These are phyloP conservation scores for Nothocercus julius DNA, from an alignment of 2,113 vertebrate species.

Conservation along the genomic window DNA sequence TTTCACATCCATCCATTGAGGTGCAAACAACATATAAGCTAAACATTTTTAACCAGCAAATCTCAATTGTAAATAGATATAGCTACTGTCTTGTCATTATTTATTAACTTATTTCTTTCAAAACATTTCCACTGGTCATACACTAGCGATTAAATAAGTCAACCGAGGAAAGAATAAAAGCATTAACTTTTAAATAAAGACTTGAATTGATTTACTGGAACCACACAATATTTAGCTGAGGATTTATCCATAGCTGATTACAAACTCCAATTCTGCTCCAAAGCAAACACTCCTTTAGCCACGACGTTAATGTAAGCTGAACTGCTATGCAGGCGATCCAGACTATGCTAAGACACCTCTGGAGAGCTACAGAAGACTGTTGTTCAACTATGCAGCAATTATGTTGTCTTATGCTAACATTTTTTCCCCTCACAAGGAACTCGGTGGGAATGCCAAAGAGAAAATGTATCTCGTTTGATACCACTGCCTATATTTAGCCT, in stretches of 20 bases:
- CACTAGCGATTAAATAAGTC: neutral
- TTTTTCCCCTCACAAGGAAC: neutral
- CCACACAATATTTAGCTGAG: neutral
- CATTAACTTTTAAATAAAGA: neutral
- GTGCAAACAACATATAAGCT: neutral
- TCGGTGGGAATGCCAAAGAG: neutral
- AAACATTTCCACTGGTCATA: neutral
- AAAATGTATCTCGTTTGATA: neutral
- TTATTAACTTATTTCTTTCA: neutral
- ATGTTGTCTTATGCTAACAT: neutral
- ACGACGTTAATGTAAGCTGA: neutral
- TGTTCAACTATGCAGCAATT: neutral
- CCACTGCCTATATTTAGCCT: slow-evolving; percentile 27
- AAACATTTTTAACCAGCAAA: neutral
- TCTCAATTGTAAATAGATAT: neutral
- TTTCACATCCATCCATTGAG: neutral
- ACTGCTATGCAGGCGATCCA: neutral
- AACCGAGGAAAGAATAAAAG: neutral
- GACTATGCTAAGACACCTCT: neutral
- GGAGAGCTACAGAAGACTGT: neutral
- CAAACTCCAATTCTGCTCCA: neutral
- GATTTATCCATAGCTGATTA: neutral
- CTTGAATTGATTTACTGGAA: neutral
- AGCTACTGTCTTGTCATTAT: neutral
- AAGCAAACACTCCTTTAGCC: neutral